Evolutionary conservation across 1,140 invertebrate species (phyloP), one percentile per base, ranked within the genome.

Genomic region (Diorhabda carinulata): DNA sequence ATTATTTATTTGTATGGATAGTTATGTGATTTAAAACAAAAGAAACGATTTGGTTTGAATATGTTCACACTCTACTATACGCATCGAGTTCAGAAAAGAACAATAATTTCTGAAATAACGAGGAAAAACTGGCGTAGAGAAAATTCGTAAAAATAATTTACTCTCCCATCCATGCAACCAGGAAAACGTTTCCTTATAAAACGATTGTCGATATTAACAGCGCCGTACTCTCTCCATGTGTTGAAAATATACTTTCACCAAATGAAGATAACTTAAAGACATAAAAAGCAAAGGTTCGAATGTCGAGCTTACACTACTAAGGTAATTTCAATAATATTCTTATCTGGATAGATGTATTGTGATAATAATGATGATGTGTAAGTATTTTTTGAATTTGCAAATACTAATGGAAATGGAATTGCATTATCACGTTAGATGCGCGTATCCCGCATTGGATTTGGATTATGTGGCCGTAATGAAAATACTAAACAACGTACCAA

Each of bases 31-130:
- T 52, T 4, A 52, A 52, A 52, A 52, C 47, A 52, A 6, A 52
- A 52, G 6, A 52, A 25, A 25, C 25, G 47, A 8, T 6, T 52
- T 52, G 6, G 47, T 52, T n/a, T 52, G 40, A n/a, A 62, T 62
- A 25, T 43, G 43, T 62, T 62, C 61, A 62, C 61, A 62, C 61
- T 62, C 43, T 43, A 40, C 25, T n/a, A 62, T 43, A 62, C 43
- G 41, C 25, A 60, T 43, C 43, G n/a, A 43, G 41, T 10, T 62
- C 8, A 5, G 5, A 10, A 62, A 62, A 62, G 61, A 62, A 62
- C 61, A 62, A 62, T 43, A 44, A 62, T 62, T 25, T 62, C 41
- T 62, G 8, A 43, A 43, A 43, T 62, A 62, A 62, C 61, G 61
- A 62, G 61, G 41, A 10, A 62, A 25, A 52, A 52, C 47, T 6